Base-by-base conservation (phyloP, 2,888 invertebrate species). In the Synanthedon myopaeformis region DNA sequence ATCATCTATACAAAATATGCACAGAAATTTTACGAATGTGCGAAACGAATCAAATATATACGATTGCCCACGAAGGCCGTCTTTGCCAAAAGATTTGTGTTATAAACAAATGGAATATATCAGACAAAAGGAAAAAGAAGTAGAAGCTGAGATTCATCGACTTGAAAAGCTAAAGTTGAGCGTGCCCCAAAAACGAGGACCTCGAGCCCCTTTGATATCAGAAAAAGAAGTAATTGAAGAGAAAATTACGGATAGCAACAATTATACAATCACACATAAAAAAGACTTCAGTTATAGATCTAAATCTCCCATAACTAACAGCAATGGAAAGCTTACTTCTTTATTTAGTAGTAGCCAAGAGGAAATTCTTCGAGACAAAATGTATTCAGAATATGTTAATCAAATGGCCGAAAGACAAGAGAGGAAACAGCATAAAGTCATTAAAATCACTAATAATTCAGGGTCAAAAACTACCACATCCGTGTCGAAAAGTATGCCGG, bases 371-470 rank as follows among this genome's bases (percentile, higher is more conserved):
- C 90, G 95, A 6, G 92, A 93, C 61, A 91, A 92, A 77, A 95
- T 96, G 95, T 95, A 94, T 78, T 90, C 93, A 63, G 95, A 95
- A 74, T 95, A 95, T 81, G 90, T 94, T 70, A 88, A 89, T 67
- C 93, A 95, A 79, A 92, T 95, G 66, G 91, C 92, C 4, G 93
- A 93, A 71, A 89, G 94, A 11, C 91, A 93, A 64, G 92, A 95
- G 67, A 89, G 96, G 50, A 93, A 93, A 62, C 90, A 93, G 57
- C 92, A 93, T 53, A 94, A 94, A 80, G 90, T 95, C 19, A 92
- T 96, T 13, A 94, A 94, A 87, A 91, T 95, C 56, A 92, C 93
- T 0, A 90, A 91, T 64, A 79, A 86, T 57, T 70, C 80, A 3
- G 53, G 54, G n/a, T 61, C 67, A 58, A 69, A 72, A 56, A 61